A percentile compares a stretch with the other conserved stretches of the same genome.
These are phyloP conservation scores for Cebus imitator DNA, from an alignment of 2,113 vertebrate species.

Conservation along the genomic window DNA sequence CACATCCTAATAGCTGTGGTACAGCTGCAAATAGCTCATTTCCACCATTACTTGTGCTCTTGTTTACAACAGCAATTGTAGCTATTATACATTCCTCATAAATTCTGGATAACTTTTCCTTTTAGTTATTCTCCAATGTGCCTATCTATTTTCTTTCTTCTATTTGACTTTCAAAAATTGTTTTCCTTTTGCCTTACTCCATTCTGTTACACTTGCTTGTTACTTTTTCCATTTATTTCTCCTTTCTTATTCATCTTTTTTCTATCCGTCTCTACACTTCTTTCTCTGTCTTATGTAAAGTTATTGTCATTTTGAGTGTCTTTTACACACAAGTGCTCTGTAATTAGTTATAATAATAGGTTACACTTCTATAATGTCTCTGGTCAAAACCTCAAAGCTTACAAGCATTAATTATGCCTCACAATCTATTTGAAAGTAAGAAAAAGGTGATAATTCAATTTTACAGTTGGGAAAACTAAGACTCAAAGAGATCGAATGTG, in stretches of 20 bases:
- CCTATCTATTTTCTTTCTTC: background rate
- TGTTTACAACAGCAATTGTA: background rate
- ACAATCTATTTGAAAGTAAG: background rate
- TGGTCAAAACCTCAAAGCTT: slow-evolving; percentile 35
- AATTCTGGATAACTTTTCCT: background rate
- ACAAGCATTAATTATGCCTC: slow-evolving; percentile 33
- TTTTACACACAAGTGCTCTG: background rate
- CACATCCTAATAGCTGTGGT: background rate
- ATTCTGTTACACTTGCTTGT: background rate
- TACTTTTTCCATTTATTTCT: background rate
- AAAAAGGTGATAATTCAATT: background rate
- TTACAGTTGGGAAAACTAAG: slow-evolving; percentile 37
- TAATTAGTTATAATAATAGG: slow-evolving; percentile 57
- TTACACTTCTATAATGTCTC: background rate
- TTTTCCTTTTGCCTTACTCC: background rate
- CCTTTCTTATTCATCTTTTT: background rate
- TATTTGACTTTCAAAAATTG: background rate
- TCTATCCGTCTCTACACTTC: background rate
- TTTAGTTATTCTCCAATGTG: background rate
- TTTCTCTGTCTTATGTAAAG: slow-evolving; percentile 4
- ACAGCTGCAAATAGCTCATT: background rate
- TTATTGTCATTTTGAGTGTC: background rate
- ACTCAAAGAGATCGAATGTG: background rate
- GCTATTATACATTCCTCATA: background rate
- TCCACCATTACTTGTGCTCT: background rate